Evolutionary conservation across 2,113 vertebrate genomes (phyloP), one percentile per base, ranked within the genome.

Genomic region (Eulemur rufifrons): DNA sequence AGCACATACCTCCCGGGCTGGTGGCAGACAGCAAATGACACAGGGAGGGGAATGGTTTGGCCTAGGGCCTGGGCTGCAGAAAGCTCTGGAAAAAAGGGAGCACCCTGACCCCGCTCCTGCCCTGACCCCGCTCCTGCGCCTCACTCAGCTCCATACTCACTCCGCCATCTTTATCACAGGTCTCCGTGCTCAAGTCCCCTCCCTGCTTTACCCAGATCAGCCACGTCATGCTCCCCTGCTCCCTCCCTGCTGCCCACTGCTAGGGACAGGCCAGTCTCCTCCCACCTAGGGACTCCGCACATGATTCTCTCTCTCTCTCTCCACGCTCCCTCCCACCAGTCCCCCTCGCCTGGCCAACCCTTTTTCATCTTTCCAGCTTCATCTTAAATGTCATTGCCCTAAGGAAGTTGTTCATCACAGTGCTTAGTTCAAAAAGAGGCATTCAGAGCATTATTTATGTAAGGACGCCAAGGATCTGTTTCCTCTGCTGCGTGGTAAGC

Each of bases 101-200:
- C 0, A 45, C 1, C 2, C 42, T 5, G 7, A 34, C 9, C 5
- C 2, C 12, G 2, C 15, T 10, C 17, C 54, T 3, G 1, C 0
- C 2, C 39, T 39, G 39, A 39, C 39, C 39, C 39, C 39, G 3
- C 39, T 39, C 39, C 39, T 39, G 39, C 47, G 2, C 14, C 4
- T 1, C 29, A 5, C 47, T 15, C 21, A 23, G 4, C 45, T 29
- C 52, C 17, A 17, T 18, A 1, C 5, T 20, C 17, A 1, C 27
- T 61, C 29, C 1, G 9, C 11, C 52, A n/a, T 42, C 52, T 34
- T 34, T 4, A 13, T 23, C 68, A 29, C 17, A 0, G 0, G 15
- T 11, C n/a, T 14, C 45, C 29, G 2, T 9, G 18, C 18, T 54
- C 66, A 27, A 68, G 37, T 12, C 42, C 2, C n/a, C n/a, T 8